Percentiles rank a stretch among this genome's conserved stretches.
Conservation (phyloP, 1,140 invertebrate genomes). For the Pseudomyrmex gracilis region DNA sequence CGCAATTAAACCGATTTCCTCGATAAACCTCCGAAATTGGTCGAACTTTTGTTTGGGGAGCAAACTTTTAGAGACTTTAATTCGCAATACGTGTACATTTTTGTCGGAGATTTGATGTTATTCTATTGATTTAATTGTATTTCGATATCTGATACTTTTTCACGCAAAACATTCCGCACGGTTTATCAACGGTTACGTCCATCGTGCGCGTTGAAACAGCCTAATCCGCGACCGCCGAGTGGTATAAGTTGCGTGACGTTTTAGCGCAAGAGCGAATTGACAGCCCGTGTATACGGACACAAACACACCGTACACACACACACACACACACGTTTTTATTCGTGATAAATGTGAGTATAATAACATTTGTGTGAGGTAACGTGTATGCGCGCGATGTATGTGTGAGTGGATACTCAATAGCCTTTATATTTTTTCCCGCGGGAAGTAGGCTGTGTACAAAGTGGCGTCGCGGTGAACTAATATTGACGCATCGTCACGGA, state of each 20-base stretch:
- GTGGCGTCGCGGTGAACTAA: constrained; percentile 39
- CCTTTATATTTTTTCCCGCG: constrained; percentile 47
- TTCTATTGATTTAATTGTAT: background rate
- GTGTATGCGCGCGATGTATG: background rate
- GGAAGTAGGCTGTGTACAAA: constrained; percentile 55
- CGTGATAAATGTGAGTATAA: background rate
- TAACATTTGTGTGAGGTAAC: background rate
- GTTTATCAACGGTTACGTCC: background rate
- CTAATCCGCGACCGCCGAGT: constrained; percentile 11
- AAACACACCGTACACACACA: background rate
- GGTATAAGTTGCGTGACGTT: constrained; percentile 14
- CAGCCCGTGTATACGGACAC: background rate
- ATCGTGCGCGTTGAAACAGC: background rate
- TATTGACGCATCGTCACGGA: constrained; percentile 56
- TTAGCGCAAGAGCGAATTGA: constrained; percentile 9
- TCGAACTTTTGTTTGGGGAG: background rate
- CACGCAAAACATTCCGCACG: background rate
- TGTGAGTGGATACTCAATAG: constrained; percentile 43
- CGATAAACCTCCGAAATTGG: background rate
- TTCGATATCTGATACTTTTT: background rate
- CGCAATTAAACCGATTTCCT: background rate
- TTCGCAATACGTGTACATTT: background rate
- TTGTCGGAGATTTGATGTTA: background rate
- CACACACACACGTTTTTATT: too few relatives aligned
- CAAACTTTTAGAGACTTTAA: background rate